Base-by-base conservation (phyloP, 2,888 invertebrate genomes). In the Nipponacmea schrenckii region DNA sequence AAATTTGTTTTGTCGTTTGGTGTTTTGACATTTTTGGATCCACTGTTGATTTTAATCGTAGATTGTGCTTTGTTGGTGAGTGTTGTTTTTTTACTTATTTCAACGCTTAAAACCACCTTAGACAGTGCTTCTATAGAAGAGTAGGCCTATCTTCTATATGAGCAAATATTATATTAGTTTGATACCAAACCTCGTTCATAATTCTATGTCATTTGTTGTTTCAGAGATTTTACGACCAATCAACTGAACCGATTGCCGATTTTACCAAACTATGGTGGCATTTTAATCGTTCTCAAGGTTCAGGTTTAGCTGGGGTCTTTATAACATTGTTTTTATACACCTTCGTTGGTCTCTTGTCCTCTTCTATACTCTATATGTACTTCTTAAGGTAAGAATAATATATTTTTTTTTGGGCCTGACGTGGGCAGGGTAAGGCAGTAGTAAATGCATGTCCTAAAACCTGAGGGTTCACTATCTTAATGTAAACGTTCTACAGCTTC, bases 291-390 rank as follows among this genome's bases (percentile, higher is more conserved):
- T 75, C 83, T 5, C 83, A 88, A 76, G 86, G 87, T 2, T 83
- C 84, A 1, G 88, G 88, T 7, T 72, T 87, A 64, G 82, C 83
- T 2, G 87, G 88, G 0, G 80, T 86, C n/a, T 84, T 87, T 72
- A 81, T 88, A 69, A 84, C 85, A 1, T 67, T 82, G 17, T 85
- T 88, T 74, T 81, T 87, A 62, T 87, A 87, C 72, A 66, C 80
- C 39, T 85, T 85, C 74, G 80, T 81, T 69, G 80, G 81, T 74
- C 87, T 87, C 71, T 75, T 85, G 48, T 69, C 83, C 7, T 82
- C 80, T 8, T 78, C 84, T 62, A 81, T 87, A 31, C 82, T 88
- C 71, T 88, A 87, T 82, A 87, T 88, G 86, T 88, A 87, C 81
- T 88, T 88, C 81, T 80, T 88, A 64, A 83, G 88, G 88, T 88